A percentile compares a stretch with the other conserved stretches of the same genome.
Conservation (phyloP, 2,113 vertebrate genomes). For the Apaloderma vittatum region DNA sequence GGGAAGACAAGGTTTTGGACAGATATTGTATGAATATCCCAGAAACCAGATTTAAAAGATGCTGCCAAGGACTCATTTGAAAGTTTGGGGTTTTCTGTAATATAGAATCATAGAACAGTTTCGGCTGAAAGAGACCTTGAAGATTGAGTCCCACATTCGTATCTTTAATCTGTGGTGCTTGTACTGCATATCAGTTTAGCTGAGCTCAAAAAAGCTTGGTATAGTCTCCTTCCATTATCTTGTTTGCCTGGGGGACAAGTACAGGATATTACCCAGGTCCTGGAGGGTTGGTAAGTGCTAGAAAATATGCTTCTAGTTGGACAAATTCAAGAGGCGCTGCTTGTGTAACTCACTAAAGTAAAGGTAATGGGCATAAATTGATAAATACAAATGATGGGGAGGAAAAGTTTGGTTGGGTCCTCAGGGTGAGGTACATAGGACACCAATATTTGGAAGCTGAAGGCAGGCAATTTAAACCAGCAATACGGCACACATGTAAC, state of each 20-base stretch:
- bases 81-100: not conserved
- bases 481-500: not conserved
- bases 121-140: too few species aligned
- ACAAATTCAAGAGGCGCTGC: not conserved
- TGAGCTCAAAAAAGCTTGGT: not conserved
- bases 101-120: too few species aligned
- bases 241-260: not conserved
- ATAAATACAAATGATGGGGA: not conserved
- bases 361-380: not conserved
- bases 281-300: not conserved
- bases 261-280: not conserved
- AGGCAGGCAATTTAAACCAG: not conserved
- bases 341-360: not conserved
- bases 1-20: not conserved
- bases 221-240: not conserved
- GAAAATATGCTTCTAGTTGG: not conserved
- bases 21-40: not conserved
- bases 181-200: not conserved
- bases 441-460: rapidly evolving
- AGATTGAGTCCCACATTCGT: not conserved
- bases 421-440: rapidly evolving
- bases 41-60: not conserved
- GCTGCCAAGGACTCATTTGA: not conserved
- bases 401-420: not conserved
- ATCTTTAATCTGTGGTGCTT: not conserved